Evolutionary conservation across 2,797 vertebrate genomes (phyloP).

Genomic region (Poeciliopsis gracilis): DNA sequence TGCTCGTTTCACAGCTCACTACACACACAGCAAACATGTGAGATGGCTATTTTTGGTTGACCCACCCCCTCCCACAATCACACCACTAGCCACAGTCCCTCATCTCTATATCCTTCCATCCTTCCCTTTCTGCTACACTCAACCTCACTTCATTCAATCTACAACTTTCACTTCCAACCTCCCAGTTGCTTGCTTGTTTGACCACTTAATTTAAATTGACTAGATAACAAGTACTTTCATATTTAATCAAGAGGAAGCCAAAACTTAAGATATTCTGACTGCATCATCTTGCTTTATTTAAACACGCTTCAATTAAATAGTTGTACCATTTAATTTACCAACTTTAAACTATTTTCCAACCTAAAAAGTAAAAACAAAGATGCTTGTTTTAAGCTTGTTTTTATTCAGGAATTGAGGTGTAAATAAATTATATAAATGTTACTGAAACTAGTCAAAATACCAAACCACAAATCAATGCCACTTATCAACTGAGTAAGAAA

Average conservation of each 20-base stretch:
- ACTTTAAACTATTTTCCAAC: not conserved
- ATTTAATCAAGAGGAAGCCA: not conserved
- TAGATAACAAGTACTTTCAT: not conserved
- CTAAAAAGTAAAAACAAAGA: not conserved
- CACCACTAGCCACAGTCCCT: slow-evolving; percentile 61
- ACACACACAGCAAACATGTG: slow-evolving; percentile 75
- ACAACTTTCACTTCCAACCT: slow-evolving; percentile 54
- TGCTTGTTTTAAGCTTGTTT: not conserved
- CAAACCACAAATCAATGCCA: not conserved
- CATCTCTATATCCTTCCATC: slow-evolving; percentile 69
- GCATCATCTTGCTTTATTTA: not conserved
- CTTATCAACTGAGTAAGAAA: not conserved
- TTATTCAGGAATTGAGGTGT: not conserved
- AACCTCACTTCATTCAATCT: slow-evolving; percentile 29
- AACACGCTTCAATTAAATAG: not conserved
- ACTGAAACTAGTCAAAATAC: not conserved
- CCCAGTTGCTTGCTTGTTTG: slow-evolving; percentile 7
- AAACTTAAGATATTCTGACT: not conserved
- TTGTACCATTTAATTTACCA: not conserved
- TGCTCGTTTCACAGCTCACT: slow-evolving; percentile 54
- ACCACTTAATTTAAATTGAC: not conserved
- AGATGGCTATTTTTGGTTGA: slow-evolving; percentile 79
- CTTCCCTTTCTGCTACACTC: slow-evolving; percentile 62
- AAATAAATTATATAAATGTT: not conserved
- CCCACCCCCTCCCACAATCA: slow-evolving; percentile 22